Conservation (phyloP, 2,888 invertebrate species). For the Mimumesa dahlbomi region DNA sequence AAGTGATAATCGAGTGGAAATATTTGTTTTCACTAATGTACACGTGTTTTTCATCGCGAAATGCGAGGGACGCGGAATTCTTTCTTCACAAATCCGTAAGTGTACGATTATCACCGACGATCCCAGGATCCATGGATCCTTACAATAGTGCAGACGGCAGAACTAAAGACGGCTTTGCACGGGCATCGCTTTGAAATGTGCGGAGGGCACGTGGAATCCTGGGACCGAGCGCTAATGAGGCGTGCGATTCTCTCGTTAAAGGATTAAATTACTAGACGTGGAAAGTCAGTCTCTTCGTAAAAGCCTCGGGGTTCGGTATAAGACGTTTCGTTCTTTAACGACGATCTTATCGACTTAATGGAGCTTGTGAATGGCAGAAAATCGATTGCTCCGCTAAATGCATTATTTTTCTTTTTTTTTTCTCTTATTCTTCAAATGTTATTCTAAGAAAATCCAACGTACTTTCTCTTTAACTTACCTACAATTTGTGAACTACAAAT, state of each 20-base stretch:
- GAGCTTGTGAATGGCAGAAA: constrained; percentile 32
- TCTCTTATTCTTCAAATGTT: too few relatives aligned
- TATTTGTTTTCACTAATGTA: too few relatives aligned
- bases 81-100: too few relatives aligned
- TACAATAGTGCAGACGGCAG: constrained; percentile 3
- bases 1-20: too few relatives aligned
- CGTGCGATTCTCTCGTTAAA: constrained; percentile 71
- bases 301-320: constrained; percentile 37
- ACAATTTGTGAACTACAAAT: too few relatives aligned
- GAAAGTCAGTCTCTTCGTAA: constrained; percentile 46
- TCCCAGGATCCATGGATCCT: too few relatives aligned
- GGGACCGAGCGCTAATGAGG: constrained; percentile 63
- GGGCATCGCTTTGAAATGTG: constrained; percentile 2
- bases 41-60: too few relatives aligned
- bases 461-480: too few relatives aligned
- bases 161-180: constrained; percentile 11
- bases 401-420: too few relatives aligned
- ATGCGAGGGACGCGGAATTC: too few relatives aligned
- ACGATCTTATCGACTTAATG: constrained; percentile 43
- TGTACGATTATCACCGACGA: too few relatives aligned
- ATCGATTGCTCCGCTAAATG: constrained; percentile 31
- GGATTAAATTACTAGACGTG: constrained; percentile 68
- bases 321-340: constrained; percentile 45
- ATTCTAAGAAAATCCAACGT: too few relatives aligned
- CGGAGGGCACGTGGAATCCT: constrained; percentile 43